Evolutionary conservation across 2,888 invertebrate species (phyloP), one percentile per base, ranked within the genome.

Genomic region (Athalia rosae): DNA sequence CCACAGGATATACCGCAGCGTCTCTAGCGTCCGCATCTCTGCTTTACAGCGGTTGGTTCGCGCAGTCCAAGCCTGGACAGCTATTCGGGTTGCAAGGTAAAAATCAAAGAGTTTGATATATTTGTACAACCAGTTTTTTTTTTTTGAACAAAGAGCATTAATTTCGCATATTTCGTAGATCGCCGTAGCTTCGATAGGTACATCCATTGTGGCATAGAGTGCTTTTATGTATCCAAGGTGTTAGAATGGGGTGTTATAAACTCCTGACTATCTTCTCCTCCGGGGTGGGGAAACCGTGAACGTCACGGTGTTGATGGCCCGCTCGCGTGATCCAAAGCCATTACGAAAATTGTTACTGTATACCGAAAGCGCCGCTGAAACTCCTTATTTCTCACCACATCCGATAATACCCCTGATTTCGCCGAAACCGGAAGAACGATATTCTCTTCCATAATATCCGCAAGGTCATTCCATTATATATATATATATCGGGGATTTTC

Each of bases 61-160:
- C 85, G 7, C 89, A 88, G 80, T 85, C 88, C 15, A 89, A 89
- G 74, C 85, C 91, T 47, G 89, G 89, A 78, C 92, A 92, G 80
- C 88, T 94, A 64, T 92, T 94, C 82, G 93, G 93, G 80, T 88
- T 94, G 59, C 93, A 94, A 92, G 94, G 94, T 94, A 91, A 89
- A 83, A 83, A 62, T 41, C 8, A 4, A 13, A 15, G n/a, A 0
- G 48, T 13, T 48, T 66, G 9, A 5, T n/a, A n/a, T n/a, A 6
- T 58, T 28, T 41, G n/a, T n/a, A 28, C 28, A 28, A 28, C 28
- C 28, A 28, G 58, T 1, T 4, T 58, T 4, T 1, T 4, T 58
- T 4, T 15, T 3, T 58, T 13, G 13, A 58, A 11, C 3, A 11
- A n/a, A 58, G 13, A 58, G 13, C 6, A 11, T 13, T 13, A 7